Evolutionary conservation across 2,113 vertebrate genomes (phyloP).

Genomic region (Ptilorrhoa leucosticta): DNA sequence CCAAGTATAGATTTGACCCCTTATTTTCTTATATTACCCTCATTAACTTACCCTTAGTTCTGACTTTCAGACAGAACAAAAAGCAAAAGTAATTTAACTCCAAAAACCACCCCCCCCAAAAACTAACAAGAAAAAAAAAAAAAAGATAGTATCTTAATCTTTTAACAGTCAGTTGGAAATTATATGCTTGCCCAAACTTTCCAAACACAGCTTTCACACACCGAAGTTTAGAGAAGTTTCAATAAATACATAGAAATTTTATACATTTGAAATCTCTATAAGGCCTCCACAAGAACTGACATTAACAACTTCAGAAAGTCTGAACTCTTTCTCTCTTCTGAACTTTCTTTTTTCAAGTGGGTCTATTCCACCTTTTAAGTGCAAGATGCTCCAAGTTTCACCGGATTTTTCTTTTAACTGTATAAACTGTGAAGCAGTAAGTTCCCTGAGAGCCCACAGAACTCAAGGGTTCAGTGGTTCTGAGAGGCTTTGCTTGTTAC

Average conservation of each 20-base stretch:
- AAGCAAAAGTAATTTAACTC: not conserved
- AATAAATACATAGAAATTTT: not conserved
- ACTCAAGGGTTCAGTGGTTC: not conserved
- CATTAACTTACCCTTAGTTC: not conserved
- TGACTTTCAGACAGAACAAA: not conserved
- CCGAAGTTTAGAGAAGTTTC: not conserved
- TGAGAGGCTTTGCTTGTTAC: not conserved
- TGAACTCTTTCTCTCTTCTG: not conserved
- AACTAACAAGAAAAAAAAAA: too few relatives aligned
- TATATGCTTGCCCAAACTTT: not conserved
- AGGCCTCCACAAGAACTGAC: not conserved
- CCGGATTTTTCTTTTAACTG: not conserved
- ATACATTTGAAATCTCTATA: not conserved
- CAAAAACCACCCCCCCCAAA: fast-evolving
- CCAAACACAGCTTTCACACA: not conserved
- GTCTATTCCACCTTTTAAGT: not conserved
- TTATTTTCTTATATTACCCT: not conserved
- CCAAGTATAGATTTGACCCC: not conserved
- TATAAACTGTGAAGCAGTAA: not conserved
- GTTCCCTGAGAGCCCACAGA: not conserved
- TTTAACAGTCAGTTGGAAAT: not conserved
- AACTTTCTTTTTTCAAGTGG: not conserved
- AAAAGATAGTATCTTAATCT: fast-evolving
- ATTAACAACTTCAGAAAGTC: not conserved
- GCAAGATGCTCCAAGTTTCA: not conserved